These are phyloP conservation scores for Parasteatoda tepidariorum DNA, from an alignment of 1,140 invertebrate species.

Conservation along the genomic window DNA sequence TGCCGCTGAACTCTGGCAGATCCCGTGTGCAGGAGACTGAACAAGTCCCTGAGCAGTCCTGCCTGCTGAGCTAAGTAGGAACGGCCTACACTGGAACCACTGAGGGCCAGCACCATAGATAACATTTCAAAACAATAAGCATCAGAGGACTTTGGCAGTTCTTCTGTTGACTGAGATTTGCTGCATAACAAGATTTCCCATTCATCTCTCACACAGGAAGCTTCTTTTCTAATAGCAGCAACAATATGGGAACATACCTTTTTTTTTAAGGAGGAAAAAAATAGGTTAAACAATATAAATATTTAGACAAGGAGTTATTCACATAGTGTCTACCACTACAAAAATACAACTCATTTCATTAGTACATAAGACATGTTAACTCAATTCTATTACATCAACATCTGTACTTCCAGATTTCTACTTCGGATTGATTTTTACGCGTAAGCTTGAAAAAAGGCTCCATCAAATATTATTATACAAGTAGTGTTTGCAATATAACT, in stretches of 20 bases:
- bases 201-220: slow-evolving; percentile 84
- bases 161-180: slow-evolving; percentile 65
- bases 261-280: slow-evolving; percentile 51
- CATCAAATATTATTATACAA: no score
- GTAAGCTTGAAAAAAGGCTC: no score
- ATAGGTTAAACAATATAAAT: neutral
- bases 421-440: no score
- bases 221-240: slow-evolving; percentile 90
- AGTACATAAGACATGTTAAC: no score
- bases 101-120: slow-evolving; percentile 91
- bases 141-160: slow-evolving; percentile 74
- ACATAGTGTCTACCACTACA: no score
- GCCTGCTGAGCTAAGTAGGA: slow-evolving; percentile 90
- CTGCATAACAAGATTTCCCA: slow-evolving; percentile 77
- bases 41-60: slow-evolving; percentile 83
- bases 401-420: no score
- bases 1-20: slow-evolving; percentile 94
- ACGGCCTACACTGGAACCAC: slow-evolving; percentile 89
- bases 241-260: slow-evolving; percentile 93
- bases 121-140: slow-evolving; percentile 98
- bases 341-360: no score
- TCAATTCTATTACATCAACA: no score
- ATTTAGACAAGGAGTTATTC: no score
- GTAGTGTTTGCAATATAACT: no score
- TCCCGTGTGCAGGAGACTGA: slow-evolving; percentile 91